A percentile compares a stretch with the other conserved stretches of the same genome.
phyloP scores from a whole-genome alignment of 1,140 invertebrate species.

The Drosophila nikananu region DNA sequence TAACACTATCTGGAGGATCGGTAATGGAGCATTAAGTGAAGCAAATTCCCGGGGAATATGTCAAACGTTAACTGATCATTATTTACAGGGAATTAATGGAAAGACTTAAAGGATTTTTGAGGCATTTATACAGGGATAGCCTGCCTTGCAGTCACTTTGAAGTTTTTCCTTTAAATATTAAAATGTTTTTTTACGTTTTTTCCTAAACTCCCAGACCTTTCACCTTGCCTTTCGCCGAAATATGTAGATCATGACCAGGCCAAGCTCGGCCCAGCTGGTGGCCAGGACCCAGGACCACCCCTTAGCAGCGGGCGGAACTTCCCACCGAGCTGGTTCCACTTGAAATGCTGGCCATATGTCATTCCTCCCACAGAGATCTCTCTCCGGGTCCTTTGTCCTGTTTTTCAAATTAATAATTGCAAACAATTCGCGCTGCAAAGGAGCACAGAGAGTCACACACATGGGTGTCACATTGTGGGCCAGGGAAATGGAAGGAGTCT shows the following conservation, averaged over 20 bases:
- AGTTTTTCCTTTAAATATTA: no score
- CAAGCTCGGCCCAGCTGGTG: slow-evolving; percentile 36
- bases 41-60: slow-evolving; percentile 5
- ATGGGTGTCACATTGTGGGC: slow-evolving; percentile 59
- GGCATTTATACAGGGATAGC: not conserved
- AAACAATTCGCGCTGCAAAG: slow-evolving; percentile 65
- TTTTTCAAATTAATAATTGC: slow-evolving; percentile 78
- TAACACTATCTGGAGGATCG: slow-evolving; percentile 24
- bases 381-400: slow-evolving; percentile 40
- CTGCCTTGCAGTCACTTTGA: not conserved
- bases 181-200: no score
- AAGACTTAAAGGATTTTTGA: not conserved
- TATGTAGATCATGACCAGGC: slow-evolving; percentile 16
- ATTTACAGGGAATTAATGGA: not conserved
- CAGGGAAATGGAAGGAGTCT: not conserved
- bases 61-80: slow-evolving; percentile 6
- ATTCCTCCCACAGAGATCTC: slow-evolving; percentile 5
- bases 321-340: slow-evolving; percentile 42
- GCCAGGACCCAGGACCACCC: slow-evolving; percentile 24
- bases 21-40: slow-evolving; percentile 25
- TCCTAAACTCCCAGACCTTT: not conserved
- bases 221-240: slow-evolving; percentile 26
- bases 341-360: slow-evolving; percentile 51
- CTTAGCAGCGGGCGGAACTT: slow-evolving; percentile 54
- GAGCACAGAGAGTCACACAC: slow-evolving; percentile 47